Conservation (phyloP, 1,140 invertebrate species). For the Danaus plexippus region DNA sequence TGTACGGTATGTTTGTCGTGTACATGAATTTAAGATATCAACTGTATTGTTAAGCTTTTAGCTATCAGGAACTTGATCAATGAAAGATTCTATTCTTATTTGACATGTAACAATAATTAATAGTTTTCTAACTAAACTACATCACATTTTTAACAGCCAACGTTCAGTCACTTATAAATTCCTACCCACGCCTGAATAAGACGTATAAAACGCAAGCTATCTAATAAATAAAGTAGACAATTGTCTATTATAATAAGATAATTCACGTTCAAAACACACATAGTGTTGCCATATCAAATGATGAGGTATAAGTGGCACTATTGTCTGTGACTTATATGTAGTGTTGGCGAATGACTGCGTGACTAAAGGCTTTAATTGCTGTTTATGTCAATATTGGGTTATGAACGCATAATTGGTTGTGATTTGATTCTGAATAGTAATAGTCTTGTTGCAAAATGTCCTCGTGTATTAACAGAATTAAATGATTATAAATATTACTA, state of each 20-base stretch:
- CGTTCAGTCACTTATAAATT: too few relatives aligned
- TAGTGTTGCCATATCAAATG: slow-evolving; percentile 54
- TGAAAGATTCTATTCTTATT: too few relatives aligned
- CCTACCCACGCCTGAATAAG: too few relatives aligned
- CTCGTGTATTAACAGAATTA: too few relatives aligned
- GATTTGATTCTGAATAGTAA: slow-evolving; percentile 46
- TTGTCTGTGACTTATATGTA: slow-evolving; percentile 29
- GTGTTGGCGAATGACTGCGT: not conserved
- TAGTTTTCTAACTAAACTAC: too few relatives aligned
- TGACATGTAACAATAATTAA: too few relatives aligned
- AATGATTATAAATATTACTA: too few relatives aligned
- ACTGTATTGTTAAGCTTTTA: not conserved
- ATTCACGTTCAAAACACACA: slow-evolving; percentile 47
- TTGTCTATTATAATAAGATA: slow-evolving; percentile 40
- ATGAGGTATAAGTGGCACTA: slow-evolving; percentile 41
- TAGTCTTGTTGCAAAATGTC: slow-evolving; percentile 5
- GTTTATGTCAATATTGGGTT: slow-evolving; percentile 40
- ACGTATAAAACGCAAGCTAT: too few relatives aligned
- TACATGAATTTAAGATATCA: not conserved
- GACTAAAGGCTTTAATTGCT: slow-evolving; percentile 30
- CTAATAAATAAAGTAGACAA: too few relatives aligned
- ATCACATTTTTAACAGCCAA: too few relatives aligned
- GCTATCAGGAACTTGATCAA: not conserved
- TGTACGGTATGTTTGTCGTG: not conserved
- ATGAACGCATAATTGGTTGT: slow-evolving; percentile 35